A percentile compares a stretch with the other conserved stretches of the same genome.
Conservation (phyloP, 2,888 invertebrate genomes). For the Thalpophila matura region DNA sequence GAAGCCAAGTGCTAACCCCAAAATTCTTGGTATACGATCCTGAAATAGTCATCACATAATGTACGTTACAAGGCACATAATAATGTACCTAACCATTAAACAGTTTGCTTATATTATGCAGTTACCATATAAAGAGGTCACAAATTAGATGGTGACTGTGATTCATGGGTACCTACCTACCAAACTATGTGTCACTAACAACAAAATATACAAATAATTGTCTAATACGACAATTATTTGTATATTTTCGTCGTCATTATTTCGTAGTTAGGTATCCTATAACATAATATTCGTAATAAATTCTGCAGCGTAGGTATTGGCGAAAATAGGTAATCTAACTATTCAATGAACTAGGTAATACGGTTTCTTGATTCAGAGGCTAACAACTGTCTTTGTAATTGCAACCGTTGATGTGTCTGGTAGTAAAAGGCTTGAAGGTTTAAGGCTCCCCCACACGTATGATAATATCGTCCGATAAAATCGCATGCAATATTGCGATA, state of each 20-base stretch:
- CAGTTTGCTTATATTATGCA: background rate
- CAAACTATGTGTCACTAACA: slow-evolving; percentile 42
- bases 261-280: background rate
- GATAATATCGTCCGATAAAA: too few species aligned
- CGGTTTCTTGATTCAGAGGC: slow-evolving; percentile 16
- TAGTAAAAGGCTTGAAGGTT: background rate
- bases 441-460: too few species aligned
- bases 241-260: background rate
- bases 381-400: background rate
- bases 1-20: too few species aligned
- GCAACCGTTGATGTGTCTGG: background rate
- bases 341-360: slow-evolving; percentile 32
- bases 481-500: too few species aligned
- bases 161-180: slow-evolving; percentile 30
- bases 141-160: slow-evolving; percentile 19
- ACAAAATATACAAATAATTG: slow-evolving; percentile 39
- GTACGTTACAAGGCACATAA: background rate
- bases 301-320: too few species aligned
- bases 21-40: too few species aligned
- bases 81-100: background rate
- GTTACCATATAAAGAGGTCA: slow-evolving; percentile 33
- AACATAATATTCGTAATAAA: slow-evolving; percentile 15
- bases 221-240: too few species aligned
- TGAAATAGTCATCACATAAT: background rate
- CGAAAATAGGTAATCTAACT: slow-evolving; percentile 25